Percentiles rank a stretch among this genome's conserved stretches.
Conservation (phyloP, 2,888 invertebrate genomes). For the Leptinotarsa rubiginosa region DNA sequence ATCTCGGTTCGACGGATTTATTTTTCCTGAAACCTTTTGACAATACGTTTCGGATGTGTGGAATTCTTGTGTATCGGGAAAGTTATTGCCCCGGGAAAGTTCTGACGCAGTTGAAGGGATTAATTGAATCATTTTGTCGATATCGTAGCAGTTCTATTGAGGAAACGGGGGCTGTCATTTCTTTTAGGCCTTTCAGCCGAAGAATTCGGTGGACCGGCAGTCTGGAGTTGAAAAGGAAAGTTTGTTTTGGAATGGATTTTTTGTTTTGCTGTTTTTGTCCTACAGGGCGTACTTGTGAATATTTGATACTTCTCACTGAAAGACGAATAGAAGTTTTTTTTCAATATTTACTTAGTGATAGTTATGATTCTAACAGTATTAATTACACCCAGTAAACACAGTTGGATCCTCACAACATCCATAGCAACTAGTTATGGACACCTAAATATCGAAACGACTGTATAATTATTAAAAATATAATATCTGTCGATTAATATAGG, state of each 20-base stretch:
- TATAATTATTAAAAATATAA: too few species aligned
- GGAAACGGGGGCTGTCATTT: slow-evolving; percentile 28
- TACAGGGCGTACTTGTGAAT: background rate
- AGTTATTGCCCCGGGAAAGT: slow-evolving; percentile 38
- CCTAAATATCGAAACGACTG: too few species aligned
- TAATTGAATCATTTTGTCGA: slow-evolving; percentile 42
- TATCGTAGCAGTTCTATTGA: slow-evolving; percentile 32
- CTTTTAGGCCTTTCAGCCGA: slow-evolving; percentile 17
- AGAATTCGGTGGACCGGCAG: background rate
- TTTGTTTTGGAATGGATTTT: slow-evolving; percentile 8
- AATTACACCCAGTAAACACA: too few species aligned
- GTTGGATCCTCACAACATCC: too few species aligned
- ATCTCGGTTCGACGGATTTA: slow-evolving; percentile 44
- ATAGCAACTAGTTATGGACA: too few species aligned
- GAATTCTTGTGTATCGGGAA: slow-evolving; percentile 37
- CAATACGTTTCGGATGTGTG: slow-evolving; percentile 43
- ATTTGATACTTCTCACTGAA: background rate
- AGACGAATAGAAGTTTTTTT: background rate
- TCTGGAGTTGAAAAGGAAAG: background rate
- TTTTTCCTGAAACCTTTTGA: slow-evolving; percentile 39
- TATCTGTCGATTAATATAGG: too few species aligned
- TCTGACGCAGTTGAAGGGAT: slow-evolving; percentile 38
- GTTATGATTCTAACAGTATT: too few species aligned
- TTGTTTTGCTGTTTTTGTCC: slow-evolving; percentile 1
- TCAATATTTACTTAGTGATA: too few species aligned